These are phyloP conservation scores for Mola mola DNA, from an alignment of 2,113 vertebrate species.

Conservation along the genomic window DNA sequence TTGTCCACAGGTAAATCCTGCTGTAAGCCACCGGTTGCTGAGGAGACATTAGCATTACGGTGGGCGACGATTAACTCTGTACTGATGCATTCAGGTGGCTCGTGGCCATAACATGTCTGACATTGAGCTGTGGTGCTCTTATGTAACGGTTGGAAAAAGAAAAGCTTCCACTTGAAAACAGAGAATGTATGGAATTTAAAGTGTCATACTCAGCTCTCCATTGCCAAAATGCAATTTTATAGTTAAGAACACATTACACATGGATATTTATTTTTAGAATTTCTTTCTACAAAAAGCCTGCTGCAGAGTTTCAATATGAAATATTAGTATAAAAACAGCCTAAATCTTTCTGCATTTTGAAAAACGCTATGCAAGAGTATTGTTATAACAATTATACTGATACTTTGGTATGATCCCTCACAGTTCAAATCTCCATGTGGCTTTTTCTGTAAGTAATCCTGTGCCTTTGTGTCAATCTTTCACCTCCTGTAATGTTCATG, in stretches of 20 bases:
- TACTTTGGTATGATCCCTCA: neutral
- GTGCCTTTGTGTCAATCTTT: neutral
- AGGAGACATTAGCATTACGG: constrained; percentile 51
- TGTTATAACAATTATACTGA: neutral
- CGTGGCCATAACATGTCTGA: constrained; percentile 27
- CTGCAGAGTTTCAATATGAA: constrained; percentile 60
- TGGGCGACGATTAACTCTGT: constrained; percentile 18
- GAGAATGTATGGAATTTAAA: no score
- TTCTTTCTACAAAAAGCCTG: constrained; percentile 33
- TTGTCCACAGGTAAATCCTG: constrained; percentile 62
- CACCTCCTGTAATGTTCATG: constrained; percentile 17
- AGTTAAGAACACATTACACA: neutral
- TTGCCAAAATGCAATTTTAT: constrained; percentile 2
- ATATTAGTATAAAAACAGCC: constrained; percentile 61
- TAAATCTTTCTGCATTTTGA: constrained; percentile 14
- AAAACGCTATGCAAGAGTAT: constrained; percentile 14
- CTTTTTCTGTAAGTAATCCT: neutral
- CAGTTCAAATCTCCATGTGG: neutral
- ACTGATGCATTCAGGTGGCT: constrained; percentile 24
- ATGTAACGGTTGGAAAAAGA: constrained; percentile 3
- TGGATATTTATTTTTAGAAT: neutral
- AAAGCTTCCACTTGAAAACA: neutral
- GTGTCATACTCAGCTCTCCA: neutral
- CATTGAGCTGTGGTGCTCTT: constrained; percentile 17
- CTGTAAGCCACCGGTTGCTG: constrained; percentile 62